Evolutionary conservation across 2,888 invertebrate genomes (phyloP).

Genomic region (Phengaris alcon): DNA sequence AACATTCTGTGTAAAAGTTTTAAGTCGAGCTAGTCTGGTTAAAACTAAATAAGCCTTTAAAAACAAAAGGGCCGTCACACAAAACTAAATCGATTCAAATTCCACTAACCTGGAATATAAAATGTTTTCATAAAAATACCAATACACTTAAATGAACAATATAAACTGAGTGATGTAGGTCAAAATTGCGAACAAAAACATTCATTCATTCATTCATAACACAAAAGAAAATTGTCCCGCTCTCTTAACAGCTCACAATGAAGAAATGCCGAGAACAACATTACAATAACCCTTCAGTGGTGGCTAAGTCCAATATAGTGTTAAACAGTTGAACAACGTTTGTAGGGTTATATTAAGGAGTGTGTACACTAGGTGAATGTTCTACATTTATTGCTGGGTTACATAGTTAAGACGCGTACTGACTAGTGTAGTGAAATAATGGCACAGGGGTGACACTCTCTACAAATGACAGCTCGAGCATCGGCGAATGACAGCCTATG

Average conservation of each 20-base stretch:
- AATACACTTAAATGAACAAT: conserved; percentile 24
- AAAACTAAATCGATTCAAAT: not conserved
- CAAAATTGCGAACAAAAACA: conserved; percentile 23
- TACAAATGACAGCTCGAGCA: too few species aligned
- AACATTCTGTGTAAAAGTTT: too few species aligned
- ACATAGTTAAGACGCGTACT: too few species aligned
- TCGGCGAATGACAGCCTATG: too few species aligned
- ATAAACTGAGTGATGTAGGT: conserved; percentile 17
- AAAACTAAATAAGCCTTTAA: too few species aligned
- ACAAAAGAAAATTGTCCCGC: conserved; percentile 36
- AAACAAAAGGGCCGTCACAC: not conserved
- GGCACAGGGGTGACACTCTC: too few species aligned
- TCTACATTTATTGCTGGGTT: too few species aligned
- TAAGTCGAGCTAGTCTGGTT: too few species aligned
- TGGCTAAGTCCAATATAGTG: conserved; percentile 40
- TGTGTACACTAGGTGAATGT: too few species aligned
- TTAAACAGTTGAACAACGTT: conserved; percentile 35
- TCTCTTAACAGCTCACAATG: conserved; percentile 38
- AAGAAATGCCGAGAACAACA: conserved; percentile 33
- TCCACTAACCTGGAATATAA: not conserved
- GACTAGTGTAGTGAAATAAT: too few species aligned
- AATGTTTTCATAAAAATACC: conserved; percentile 21
- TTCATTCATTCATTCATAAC: conserved; percentile 29
- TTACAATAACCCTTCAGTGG: conserved; percentile 33
- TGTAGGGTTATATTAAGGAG: not conserved